Conservation (phyloP, 1,140 invertebrate genomes). For the Nebria ingens region DNA sequence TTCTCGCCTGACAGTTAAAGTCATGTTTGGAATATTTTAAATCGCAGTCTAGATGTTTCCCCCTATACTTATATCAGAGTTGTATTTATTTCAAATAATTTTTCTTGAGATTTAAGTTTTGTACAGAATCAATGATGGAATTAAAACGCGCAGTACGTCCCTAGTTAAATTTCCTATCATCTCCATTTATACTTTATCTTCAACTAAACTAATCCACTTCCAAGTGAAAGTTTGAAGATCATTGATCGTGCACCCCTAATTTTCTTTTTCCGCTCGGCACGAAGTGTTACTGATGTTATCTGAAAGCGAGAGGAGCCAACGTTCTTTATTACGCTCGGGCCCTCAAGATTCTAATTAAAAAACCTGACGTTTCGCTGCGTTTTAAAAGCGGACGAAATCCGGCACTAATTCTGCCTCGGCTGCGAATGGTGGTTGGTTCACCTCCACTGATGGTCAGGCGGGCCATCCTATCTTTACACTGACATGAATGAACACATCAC, state of each 20-base stretch:
- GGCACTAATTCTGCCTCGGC: background rate
- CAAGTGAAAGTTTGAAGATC: background rate
- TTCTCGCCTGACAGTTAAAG: background rate
- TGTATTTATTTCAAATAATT: no score
- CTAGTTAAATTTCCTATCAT: no score
- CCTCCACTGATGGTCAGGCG: background rate
- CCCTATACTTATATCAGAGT: no score
- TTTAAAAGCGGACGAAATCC: background rate
- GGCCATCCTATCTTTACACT: background rate
- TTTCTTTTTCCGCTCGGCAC: background rate
- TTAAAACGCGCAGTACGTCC: no score
- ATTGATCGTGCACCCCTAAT: background rate
- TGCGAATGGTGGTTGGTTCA: background rate
- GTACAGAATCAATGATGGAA: no score
- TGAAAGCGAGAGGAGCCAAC: background rate
- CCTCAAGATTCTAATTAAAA: background rate
- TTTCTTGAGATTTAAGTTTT: no score
- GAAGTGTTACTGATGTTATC: background rate
- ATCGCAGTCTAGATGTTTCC: background rate
- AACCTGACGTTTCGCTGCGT: background rate
- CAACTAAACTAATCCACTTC: background rate
- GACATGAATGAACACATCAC: background rate
- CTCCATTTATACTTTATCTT: background rate
- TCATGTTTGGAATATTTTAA: slow-evolving; percentile 8
- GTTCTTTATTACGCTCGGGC: background rate